Evolutionary conservation across 2,888 invertebrate genomes (phyloP).

Genomic region (Microchrysa polita): DNA sequence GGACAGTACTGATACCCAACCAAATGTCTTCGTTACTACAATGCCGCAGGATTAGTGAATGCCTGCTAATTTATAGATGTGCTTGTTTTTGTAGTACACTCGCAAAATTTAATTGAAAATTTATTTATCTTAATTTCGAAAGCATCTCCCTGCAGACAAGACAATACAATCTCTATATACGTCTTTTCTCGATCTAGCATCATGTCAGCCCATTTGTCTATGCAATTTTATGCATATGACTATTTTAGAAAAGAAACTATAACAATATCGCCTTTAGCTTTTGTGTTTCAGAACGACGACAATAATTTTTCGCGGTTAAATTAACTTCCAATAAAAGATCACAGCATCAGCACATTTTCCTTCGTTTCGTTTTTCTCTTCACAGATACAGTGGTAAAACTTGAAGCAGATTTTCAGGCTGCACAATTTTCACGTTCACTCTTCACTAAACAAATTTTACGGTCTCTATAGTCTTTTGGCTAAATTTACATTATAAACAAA

Average conservation of each 20-base stretch:
- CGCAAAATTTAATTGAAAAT: too few species aligned
- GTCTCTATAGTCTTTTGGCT: background rate
- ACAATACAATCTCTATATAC: too few species aligned
- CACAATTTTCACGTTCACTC: slow-evolving; percentile 13
- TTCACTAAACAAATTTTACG: slow-evolving; percentile 13
- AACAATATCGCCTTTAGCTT: slow-evolving; percentile 1
- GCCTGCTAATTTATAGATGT: too few species aligned
- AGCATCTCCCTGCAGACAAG: slow-evolving; percentile 1
- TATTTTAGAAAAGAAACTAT: background rate
- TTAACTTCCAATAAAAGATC: slow-evolving; percentile 42
- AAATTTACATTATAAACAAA: slow-evolving; percentile 32
- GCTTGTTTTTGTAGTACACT: too few species aligned
- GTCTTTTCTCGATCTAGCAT: slow-evolving; percentile 14
- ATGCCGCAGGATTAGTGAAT: too few species aligned
- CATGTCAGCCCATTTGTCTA: slow-evolving; percentile 29
- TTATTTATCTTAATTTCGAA: background rate
- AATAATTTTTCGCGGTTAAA: slow-evolving; percentile 27
- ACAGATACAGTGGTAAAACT: background rate
- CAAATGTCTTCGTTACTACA: too few species aligned
- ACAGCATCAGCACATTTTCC: slow-evolving; percentile 22
- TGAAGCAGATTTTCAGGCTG: too few species aligned
- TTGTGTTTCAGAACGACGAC: background rate
- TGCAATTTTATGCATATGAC: slow-evolving; percentile 24
- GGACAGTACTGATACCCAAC: too few species aligned
- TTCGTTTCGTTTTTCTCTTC: slow-evolving; percentile 9